Percentiles rank a stretch among this genome's conserved stretches.
phyloP scores from a whole-genome alignment of 2,113 vertebrate species.

The Thermophis baileyi region DNA sequence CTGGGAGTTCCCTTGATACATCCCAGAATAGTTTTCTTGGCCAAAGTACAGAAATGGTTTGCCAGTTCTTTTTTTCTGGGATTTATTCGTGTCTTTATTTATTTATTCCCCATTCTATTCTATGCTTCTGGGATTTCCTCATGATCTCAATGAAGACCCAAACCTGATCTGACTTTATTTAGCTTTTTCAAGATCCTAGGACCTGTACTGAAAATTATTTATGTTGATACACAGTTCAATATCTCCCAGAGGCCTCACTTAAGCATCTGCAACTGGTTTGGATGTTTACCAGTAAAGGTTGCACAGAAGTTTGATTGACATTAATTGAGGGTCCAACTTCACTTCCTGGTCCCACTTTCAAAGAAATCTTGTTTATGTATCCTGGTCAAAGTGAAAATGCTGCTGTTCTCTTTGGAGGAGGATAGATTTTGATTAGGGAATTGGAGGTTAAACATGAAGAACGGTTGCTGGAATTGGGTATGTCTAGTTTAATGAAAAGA shows the following conservation, averaged over 20 bases:
- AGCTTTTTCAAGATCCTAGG: background rate
- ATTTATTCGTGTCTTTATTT: background rate
- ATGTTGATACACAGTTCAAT: background rate
- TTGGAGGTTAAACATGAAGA: background rate
- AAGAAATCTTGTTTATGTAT: background rate
- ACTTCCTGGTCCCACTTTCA: background rate
- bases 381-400: background rate
- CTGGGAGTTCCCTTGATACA: background rate
- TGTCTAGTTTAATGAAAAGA: background rate
- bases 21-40: background rate
- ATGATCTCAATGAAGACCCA: background rate
- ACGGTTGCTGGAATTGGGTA: background rate
- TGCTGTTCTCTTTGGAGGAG: background rate
- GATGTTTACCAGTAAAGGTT: background rate
- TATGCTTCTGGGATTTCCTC: background rate
- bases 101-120: background rate
- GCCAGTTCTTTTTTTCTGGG: background rate
- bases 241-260: background rate
- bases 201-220: background rate
- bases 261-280: background rate
- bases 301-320: background rate
- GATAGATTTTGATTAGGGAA: background rate
- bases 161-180: background rate
- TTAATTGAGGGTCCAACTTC: background rate
- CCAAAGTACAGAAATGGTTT: background rate